Evolutionary conservation across 2,797 vertebrate species (phyloP).

Genomic region (Lacerta bilineata): DNA sequence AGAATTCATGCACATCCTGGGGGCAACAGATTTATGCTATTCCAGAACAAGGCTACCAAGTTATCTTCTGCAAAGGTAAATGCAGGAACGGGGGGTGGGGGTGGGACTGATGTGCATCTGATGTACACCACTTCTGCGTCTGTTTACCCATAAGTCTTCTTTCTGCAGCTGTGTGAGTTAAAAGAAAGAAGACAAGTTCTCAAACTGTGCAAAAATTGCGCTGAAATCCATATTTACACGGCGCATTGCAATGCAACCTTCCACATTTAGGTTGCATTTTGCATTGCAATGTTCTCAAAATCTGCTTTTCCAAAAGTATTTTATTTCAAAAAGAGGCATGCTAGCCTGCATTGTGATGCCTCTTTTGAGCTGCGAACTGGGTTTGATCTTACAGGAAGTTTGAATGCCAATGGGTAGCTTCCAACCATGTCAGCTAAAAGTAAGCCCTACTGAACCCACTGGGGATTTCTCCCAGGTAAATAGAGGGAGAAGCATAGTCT

Average conservation of each 20-base stretch:
- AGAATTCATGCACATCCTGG: neutral
- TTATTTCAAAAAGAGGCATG: neutral
- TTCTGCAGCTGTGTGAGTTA: neutral
- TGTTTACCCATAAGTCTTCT: neutral
- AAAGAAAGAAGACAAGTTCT: neutral
- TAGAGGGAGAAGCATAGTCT: no score
- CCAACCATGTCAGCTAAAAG: no score
- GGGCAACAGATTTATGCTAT: neutral
- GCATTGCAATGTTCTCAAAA: neutral
- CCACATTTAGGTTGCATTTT: neutral
- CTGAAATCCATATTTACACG: neutral
- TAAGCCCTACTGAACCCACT: no score
- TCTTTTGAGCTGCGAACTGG: neutral
- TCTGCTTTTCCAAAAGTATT: neutral
- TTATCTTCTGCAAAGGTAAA: neutral
- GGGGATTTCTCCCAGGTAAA: no score
- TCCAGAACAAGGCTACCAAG: neutral
- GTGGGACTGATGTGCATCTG: neutral
- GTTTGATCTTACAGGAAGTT: neutral
- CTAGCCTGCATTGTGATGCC: no score
- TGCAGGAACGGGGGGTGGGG: neutral
- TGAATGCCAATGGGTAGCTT: no score
- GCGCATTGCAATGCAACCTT: neutral
- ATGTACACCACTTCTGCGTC: neutral
- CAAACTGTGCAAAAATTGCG: neutral